Conservation (phyloP, 2,888 invertebrate genomes). For the Conomelus anceps region DNA sequence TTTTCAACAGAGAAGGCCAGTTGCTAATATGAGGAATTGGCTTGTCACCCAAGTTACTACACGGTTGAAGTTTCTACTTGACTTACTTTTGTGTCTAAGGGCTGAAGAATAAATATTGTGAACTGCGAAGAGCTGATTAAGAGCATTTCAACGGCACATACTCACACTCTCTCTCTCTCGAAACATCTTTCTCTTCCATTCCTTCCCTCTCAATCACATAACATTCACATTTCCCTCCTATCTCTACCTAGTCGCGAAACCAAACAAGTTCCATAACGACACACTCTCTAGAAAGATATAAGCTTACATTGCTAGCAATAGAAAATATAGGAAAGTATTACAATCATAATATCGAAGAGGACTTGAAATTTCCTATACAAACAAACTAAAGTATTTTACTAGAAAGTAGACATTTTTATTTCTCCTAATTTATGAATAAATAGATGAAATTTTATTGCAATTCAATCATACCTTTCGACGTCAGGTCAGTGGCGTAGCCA, state of each 20-base stretch:
- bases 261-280: not conserved
- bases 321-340: no score
- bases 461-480: no score
- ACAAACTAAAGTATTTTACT: no score
- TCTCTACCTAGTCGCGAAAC: not conserved
- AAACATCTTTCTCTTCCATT: not conserved
- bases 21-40: not conserved
- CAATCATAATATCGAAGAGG: not conserved
- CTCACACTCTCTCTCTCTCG: not conserved
- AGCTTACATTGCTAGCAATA: not conserved
- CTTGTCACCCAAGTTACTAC: not conserved
- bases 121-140: not conserved
- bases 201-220: not conserved
- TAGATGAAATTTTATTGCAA: no score
- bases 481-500: no score
- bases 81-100: not conserved
- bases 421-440: no score
- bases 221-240: not conserved
- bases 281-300: not conserved
- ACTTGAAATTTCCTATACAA: no score
- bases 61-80: no score
- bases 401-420: no score
- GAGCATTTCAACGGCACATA: not conserved
- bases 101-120: not conserved
- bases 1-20: not conserved